phyloP scores from a whole-genome alignment of 1,140 invertebrate genomes.

The Ditylenchus dipsaci region DNA sequence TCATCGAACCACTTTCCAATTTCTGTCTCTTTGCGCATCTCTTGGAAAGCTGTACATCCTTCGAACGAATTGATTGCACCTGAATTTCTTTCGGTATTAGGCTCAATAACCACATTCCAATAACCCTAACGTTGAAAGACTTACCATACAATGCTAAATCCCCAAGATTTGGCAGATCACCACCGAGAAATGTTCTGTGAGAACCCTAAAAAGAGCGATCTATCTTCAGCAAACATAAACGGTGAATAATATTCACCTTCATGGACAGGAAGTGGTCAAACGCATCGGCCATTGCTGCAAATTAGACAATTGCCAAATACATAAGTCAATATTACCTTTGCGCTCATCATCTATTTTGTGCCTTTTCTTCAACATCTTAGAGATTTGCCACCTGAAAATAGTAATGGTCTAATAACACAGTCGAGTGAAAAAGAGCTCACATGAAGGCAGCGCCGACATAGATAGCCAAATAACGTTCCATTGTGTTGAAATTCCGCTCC shows the following conservation, averaged over 20 bases:
- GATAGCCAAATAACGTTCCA: constrained; percentile 80
- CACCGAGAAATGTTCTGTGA: constrained; percentile 72
- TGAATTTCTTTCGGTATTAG: too few species aligned
- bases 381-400: constrained; percentile 69
- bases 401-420: not conserved
- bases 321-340: constrained; percentile 74
- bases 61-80: constrained; percentile 85
- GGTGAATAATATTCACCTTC: not conserved
- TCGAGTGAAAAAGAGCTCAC: constrained; percentile 57
- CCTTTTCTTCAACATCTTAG: constrained; percentile 79
- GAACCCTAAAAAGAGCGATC: constrained; percentile 66
- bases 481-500: constrained; percentile 77
- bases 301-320: constrained; percentile 66
- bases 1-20: constrained; percentile 35
- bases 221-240: not conserved
- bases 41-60: constrained; percentile 84
- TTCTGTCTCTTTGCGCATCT: constrained; percentile 64
- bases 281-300: constrained; percentile 78
- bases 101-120: too few species aligned
- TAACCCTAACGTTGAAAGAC: too few species aligned
- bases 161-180: constrained; percentile 74
- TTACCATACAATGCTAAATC: constrained; percentile 72
- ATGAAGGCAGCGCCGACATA: constrained; percentile 87
- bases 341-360: constrained; percentile 80
- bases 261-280: constrained; percentile 64